Conservation (phyloP, 2,888 invertebrate species). For the Phortica okadai region DNA sequence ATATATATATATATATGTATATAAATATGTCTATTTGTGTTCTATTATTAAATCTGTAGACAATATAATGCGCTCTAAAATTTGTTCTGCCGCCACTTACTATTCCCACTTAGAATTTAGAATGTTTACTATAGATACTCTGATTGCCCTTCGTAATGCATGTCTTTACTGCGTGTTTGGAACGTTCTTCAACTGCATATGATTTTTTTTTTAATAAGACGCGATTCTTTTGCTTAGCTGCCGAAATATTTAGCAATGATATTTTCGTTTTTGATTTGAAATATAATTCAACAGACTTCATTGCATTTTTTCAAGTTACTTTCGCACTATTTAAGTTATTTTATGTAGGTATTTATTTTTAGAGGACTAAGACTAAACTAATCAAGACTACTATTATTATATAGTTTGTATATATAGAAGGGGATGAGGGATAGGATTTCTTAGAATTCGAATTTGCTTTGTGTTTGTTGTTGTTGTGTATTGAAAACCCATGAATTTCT, state of each 20-base stretch:
- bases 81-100: neutral
- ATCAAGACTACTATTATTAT: neutral
- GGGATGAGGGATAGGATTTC: conserved; percentile 39
- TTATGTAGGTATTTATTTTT: conserved; percentile 12
- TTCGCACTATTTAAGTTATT: neutral
- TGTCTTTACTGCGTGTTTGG: neutral
- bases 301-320: neutral
- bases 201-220: neutral
- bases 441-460: conserved; percentile 59
- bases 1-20: conserved; percentile 25
- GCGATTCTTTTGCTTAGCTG: neutral
- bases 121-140: neutral
- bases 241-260: neutral
- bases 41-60: neutral
- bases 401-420: conserved; percentile 29
- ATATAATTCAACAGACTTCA: conserved; percentile 16
- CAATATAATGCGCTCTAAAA: conserved; percentile 9
- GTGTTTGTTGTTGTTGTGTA: conserved; percentile 52
- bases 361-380: conserved; percentile 8
- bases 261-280: neutral
- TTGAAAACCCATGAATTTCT: conserved; percentile 66
- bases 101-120: conserved; percentile 11
- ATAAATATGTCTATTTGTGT: conserved; percentile 8
- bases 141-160: conserved; percentile 12
- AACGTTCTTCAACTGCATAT: neutral